phyloP scores from a whole-genome alignment of 2,888 invertebrate genomes.

The Cylloceria caligata region DNA sequence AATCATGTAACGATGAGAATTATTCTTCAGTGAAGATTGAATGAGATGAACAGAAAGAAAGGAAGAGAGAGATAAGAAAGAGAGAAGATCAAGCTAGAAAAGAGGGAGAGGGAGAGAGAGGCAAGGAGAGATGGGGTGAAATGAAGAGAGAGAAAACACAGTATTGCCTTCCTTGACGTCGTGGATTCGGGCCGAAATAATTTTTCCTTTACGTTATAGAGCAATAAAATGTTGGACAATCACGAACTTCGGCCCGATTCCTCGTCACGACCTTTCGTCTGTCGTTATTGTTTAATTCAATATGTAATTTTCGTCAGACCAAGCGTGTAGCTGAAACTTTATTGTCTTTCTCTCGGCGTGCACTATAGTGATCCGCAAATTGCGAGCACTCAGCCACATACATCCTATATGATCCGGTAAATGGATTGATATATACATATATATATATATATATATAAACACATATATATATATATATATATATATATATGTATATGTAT shows the following conservation, averaged over 20 bases:
- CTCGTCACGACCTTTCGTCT: slow-evolving; percentile 72
- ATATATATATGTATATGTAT: too few species aligned
- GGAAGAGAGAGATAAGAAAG: slow-evolving; percentile 20
- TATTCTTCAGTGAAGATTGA: slow-evolving; percentile 47
- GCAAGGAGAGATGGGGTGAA: slow-evolving; percentile 46
- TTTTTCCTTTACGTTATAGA: slow-evolving; percentile 79
- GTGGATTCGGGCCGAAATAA: slow-evolving; percentile 75
- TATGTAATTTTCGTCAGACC: slow-evolving; percentile 40
- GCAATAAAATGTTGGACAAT: slow-evolving; percentile 80
- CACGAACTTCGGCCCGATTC: slow-evolving; percentile 74
- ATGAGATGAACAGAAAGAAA: slow-evolving; percentile 33
- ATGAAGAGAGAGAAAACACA: slow-evolving; percentile 76
- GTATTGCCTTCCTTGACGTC: slow-evolving; percentile 82
- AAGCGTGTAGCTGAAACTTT: slow-evolving; percentile 34
- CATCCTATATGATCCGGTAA: not conserved
- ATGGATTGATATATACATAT: slow-evolving; percentile 1
- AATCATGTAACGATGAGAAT: slow-evolving; percentile 51
- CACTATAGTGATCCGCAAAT: slow-evolving; percentile 24
- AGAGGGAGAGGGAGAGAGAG: slow-evolving; percentile 53
- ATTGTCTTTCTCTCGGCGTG: slow-evolving; percentile 52
- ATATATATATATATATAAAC: too few species aligned
- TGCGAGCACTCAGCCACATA: slow-evolving; percentile 27
- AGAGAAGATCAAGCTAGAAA: slow-evolving; percentile 29
- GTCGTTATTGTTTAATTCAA: slow-evolving; percentile 58
- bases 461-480: too few species aligned